phyloP scores from a whole-genome alignment of 2,888 invertebrate species.

The Drosophila lacicola region DNA sequence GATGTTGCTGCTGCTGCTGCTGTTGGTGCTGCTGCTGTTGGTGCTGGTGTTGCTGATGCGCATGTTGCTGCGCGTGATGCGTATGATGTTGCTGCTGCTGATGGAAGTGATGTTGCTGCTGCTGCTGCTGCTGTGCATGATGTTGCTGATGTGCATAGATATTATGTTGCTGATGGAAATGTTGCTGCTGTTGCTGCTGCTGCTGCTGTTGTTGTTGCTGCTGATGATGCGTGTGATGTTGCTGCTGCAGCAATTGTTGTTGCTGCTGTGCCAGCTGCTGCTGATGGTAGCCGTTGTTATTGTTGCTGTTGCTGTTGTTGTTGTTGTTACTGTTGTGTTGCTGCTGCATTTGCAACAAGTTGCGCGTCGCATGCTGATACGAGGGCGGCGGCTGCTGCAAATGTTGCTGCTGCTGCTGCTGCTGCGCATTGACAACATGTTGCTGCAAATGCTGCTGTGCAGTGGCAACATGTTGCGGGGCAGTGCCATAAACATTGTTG shows the following conservation, averaged over 20 bases:
- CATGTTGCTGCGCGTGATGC: conserved; percentile 44
- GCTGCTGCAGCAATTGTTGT: conserved; percentile 47
- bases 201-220: conserved; percentile 85
- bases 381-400: conserved; percentile 84
- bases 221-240: conserved; percentile 62
- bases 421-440: conserved; percentile 85
- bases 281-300: conserved; percentile 83
- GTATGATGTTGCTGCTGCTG: conserved; percentile 66
- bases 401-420: conserved; percentile 86
- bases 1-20: conserved; percentile 66
- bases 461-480: conserved; percentile 86
- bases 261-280: conserved; percentile 86
- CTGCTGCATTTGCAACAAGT: conserved; percentile 73
- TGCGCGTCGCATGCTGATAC: conserved; percentile 81
- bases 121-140: conserved; percentile 83
- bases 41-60: conserved; percentile 80
- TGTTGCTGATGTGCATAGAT: conserved; percentile 78
- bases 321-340: conserved; percentile 76
- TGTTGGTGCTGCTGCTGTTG: conserved; percentile 66
- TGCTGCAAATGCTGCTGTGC: conserved; percentile 84
- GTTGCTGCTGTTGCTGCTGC: conserved; percentile 83
- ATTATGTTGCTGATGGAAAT: conserved; percentile 68
- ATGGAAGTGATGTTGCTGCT: conserved; percentile 70
- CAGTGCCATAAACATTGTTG: conserved; percentile 86
- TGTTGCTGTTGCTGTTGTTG: conserved; percentile 80